Evolutionary conservation across 2,888 invertebrate genomes (phyloP).

Genomic region (Hedychridium roseum): DNA sequence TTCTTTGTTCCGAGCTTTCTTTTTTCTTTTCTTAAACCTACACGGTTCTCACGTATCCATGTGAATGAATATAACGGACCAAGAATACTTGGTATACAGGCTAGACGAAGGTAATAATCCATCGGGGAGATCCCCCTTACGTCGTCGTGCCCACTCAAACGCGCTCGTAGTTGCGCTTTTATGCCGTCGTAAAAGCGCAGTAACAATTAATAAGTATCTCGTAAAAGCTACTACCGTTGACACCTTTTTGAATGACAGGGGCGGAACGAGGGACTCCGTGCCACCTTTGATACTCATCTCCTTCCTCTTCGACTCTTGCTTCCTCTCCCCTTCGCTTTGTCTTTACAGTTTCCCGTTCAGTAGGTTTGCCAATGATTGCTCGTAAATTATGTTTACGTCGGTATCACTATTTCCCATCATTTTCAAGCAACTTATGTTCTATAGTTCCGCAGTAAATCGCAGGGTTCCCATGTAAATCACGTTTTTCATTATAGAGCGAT

Average conservation of each 20-base stretch:
- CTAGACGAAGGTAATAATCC: constrained; percentile 54
- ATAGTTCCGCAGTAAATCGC: too few relatives aligned
- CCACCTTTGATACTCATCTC: constrained; percentile 5
- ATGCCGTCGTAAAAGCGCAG: constrained; percentile 68
- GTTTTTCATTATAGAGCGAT: too few relatives aligned
- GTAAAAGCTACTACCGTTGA: constrained; percentile 69
- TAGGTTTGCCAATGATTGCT: constrained; percentile 49
- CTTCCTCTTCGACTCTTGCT: neutral
- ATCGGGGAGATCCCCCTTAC: constrained; percentile 50
- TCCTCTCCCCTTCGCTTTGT: constrained; percentile 8
- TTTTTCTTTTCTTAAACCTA: neutral
- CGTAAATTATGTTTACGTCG: constrained; percentile 60
- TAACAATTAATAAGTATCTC: constrained; percentile 70
- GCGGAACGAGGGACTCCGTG: constrained; percentile 25
- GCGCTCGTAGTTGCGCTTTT: constrained; percentile 65
- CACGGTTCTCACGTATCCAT: neutral
- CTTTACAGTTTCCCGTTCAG: constrained; percentile 14
- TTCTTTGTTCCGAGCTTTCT: neutral
- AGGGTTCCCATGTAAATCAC: too few relatives aligned
- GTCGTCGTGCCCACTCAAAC: constrained; percentile 49
- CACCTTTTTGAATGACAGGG: constrained; percentile 66
- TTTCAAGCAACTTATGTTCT: too few relatives aligned
- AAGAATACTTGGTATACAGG: constrained; percentile 30
- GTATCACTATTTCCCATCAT: too few relatives aligned
- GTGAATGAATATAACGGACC: neutral